Evolutionary conservation across 2,888 invertebrate genomes (phyloP).

Genomic region (Masnerella sp.): DNA sequence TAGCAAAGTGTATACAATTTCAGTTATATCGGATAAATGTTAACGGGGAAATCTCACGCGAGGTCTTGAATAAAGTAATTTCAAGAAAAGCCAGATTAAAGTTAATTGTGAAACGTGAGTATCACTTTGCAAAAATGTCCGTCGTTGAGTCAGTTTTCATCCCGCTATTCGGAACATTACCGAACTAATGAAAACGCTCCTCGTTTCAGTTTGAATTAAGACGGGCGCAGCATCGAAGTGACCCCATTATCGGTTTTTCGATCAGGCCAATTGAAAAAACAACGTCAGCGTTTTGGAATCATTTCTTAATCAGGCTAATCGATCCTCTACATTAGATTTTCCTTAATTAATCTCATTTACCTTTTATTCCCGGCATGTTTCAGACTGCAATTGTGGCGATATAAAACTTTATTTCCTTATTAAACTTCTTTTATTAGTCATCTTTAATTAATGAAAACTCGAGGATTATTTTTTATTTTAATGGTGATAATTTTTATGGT

Average conservation of each 20-base stretch:
- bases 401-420: conserved; percentile 1
- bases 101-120: conserved; percentile 50
- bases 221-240: conserved; percentile 5
- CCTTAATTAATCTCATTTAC: conserved; percentile 8
- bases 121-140: conserved; percentile 47
- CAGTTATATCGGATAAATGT: conserved; percentile 44
- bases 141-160: conserved; percentile 48
- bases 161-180: conserved; percentile 26
- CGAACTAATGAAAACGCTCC: conserved; percentile 43
- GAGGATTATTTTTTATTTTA: not conserved
- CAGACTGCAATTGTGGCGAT: not conserved
- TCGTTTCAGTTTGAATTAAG: conserved; percentile 43
- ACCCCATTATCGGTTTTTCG: conserved; percentile 18
- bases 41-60: conserved; percentile 43
- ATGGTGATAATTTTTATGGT: too few species aligned
- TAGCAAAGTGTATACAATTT: conserved; percentile 16
- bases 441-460: conserved; percentile 1
- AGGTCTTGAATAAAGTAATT: conserved; percentile 46
- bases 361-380: not conserved
- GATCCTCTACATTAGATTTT: not conserved
- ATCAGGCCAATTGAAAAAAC: conserved; percentile 6
- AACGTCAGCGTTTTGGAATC: not conserved
- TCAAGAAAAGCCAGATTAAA: conserved; percentile 47
- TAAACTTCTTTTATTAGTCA: not conserved
- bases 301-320: conserved; percentile 7